Evolutionary conservation across 2,113 vertebrate species (phyloP).

Genomic region (Myodes glareolus): DNA sequence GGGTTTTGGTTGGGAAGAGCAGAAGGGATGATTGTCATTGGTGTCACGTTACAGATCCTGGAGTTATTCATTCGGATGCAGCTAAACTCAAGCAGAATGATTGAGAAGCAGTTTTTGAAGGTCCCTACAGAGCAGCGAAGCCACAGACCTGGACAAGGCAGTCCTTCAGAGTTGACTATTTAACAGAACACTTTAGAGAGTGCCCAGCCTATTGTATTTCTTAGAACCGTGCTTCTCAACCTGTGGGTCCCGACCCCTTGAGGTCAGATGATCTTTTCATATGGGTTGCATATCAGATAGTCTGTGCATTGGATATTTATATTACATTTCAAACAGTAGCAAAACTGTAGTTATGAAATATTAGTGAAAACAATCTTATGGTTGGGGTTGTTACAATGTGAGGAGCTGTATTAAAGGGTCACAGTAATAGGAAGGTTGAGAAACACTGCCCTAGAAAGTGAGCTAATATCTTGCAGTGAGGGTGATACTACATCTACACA

Average conservation of each 20-base stretch:
- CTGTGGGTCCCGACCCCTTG: not conserved
- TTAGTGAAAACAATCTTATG: not conserved
- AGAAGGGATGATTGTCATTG: not conserved
- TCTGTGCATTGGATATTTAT: not conserved
- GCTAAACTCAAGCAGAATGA: not conserved
- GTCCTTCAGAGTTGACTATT: not conserved
- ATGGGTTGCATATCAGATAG: not conserved
- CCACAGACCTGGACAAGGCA: not conserved
- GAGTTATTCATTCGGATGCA: not conserved
- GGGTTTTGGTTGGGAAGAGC: not conserved
- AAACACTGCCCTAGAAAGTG: not conserved
- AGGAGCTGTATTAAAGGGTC: not conserved
- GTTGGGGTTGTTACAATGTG: not conserved
- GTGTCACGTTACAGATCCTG: not conserved
- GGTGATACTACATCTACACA: not conserved
- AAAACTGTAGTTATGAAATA: not conserved
- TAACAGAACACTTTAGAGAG: fast-evolving
- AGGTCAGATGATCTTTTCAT: not conserved
- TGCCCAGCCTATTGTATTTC: fast-evolving
- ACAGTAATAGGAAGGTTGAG: not conserved
- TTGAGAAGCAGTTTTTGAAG: not conserved
- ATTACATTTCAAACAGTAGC: not conserved
- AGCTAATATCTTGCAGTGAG: not conserved
- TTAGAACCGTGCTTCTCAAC: not conserved
- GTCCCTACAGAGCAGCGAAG: fast-evolving